Evolutionary conservation across 2,888 invertebrate genomes (phyloP).

Genomic region (Gnatocerus cornutus): DNA sequence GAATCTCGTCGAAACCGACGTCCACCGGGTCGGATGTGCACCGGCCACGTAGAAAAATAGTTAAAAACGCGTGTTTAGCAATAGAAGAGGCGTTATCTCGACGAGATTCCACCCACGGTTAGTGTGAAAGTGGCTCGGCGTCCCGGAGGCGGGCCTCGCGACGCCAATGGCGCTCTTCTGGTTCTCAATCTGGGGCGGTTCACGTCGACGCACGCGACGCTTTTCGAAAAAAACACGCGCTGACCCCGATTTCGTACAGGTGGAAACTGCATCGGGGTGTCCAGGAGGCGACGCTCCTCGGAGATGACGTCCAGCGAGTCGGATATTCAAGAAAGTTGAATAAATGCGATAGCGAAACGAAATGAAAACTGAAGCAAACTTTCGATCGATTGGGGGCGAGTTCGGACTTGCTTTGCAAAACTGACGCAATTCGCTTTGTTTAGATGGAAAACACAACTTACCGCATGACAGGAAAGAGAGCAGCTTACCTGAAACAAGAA

Average conservation of each 20-base stretch:
- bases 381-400: too few species aligned
- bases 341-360: too few species aligned
- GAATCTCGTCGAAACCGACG: slow-evolving; percentile 11
- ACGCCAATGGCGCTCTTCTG: slow-evolving; percentile 69
- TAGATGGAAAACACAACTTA: too few species aligned
- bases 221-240: slow-evolving; percentile 61
- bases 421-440: too few species aligned
- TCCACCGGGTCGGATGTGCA: slow-evolving; percentile 33
- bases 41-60: slow-evolving; percentile 56
- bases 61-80: slow-evolving; percentile 58
- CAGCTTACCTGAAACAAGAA: too few species aligned
- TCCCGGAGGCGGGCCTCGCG: slow-evolving; percentile 67
- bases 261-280: slow-evolving; percentile 53
- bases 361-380: too few species aligned
- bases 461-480: too few species aligned
- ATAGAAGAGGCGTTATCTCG: slow-evolving; percentile 65
- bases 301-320: slow-evolving; percentile 5
- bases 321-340: too few species aligned
- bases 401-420: too few species aligned
- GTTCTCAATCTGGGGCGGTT: slow-evolving; percentile 65
- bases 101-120: slow-evolving; percentile 65
- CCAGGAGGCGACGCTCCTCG: background rate
- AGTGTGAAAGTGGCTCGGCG: slow-evolving; percentile 62
- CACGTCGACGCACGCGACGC: slow-evolving; percentile 67
- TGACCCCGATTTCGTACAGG: slow-evolving; percentile 62